Base-by-base conservation (phyloP, 1,140 invertebrate species). In the Drosophila athabasca region DNA sequence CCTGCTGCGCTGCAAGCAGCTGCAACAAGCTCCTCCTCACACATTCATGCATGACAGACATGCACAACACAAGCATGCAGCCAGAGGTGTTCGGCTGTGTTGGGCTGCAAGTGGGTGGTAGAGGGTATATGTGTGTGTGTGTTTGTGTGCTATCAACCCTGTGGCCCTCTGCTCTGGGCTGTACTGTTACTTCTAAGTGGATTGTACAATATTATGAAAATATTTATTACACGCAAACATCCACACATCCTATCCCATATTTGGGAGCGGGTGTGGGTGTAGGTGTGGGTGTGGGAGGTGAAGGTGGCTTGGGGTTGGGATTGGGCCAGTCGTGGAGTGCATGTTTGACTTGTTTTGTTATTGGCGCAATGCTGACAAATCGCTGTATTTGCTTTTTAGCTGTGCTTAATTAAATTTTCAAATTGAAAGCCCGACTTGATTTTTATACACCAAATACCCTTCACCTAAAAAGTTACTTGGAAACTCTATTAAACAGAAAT, bases 151-250 rank as follows among this genome's bases (percentile, higher is more conserved):
- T 45, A 62, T 66, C 57, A 51, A 70, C 60, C 24, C 24, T 5
- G 59, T 44, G 17, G 68, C 50, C 53, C 46, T 35, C 29, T 66
- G 62, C 64, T 74, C 35, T 39, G 35, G 11, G 35, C 11, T 13
- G 35, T 11, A 11, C 11, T 13, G 35, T 4, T 39, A 85, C 76
- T 76, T 76, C 64, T 73, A 76, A 73, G 72, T 76, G 59, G 60
- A 79, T 74, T 68, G 62, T 82, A 64, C 79, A 74, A 70, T 76
- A 88, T 78, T 87, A 78, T 88, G 74, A 78, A 83, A 85, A 85
- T 88, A 88, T 88, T 85, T 88, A 88, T 88, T 61, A 61, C 78
- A 87, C 74, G 65, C 82, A 87, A 81, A 81, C 65, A 71, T 44
- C 41, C 62, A 48, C 62, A 48, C 58, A 43, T 61, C 59, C 53